phyloP scores from a whole-genome alignment of 2,797 vertebrate genomes.

The Sebastiscus tertius region DNA sequence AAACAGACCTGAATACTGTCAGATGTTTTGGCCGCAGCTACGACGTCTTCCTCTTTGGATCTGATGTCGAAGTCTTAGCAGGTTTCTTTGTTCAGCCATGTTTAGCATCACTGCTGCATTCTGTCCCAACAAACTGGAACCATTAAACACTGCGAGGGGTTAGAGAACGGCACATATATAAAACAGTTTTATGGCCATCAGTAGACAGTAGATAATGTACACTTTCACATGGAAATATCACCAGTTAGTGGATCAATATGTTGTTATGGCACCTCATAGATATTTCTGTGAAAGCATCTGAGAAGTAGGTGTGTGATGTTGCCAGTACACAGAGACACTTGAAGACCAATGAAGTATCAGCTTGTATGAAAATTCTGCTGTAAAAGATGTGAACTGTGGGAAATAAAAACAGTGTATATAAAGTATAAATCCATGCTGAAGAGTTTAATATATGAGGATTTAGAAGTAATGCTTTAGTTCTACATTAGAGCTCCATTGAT shows the following conservation, averaged over 20 bases:
- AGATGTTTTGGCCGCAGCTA: no score
- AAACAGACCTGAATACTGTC: no score
- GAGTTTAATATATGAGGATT: background rate
- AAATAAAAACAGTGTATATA: background rate
- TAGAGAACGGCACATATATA: no score
- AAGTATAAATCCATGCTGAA: background rate
- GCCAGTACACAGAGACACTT: background rate
- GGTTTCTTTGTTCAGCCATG: background rate
- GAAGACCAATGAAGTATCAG: background rate
- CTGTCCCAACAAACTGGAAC: background rate
- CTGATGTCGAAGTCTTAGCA: no score
- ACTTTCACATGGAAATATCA: no score
- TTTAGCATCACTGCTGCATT: background rate
- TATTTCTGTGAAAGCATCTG: no score
- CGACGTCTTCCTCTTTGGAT: no score
- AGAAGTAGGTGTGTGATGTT: no score
- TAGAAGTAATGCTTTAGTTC: background rate
- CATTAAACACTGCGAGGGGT: background rate
- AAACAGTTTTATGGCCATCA: no score
- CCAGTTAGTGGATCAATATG: no score
- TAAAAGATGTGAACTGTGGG: background rate
- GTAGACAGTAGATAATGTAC: no score
- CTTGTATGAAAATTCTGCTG: background rate
- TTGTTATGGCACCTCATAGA: no score
- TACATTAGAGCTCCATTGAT: background rate